These are phyloP conservation scores for Leptarthrus brevirostris DNA, from an alignment of 2,888 invertebrate genomes.

Conservation along the genomic window DNA sequence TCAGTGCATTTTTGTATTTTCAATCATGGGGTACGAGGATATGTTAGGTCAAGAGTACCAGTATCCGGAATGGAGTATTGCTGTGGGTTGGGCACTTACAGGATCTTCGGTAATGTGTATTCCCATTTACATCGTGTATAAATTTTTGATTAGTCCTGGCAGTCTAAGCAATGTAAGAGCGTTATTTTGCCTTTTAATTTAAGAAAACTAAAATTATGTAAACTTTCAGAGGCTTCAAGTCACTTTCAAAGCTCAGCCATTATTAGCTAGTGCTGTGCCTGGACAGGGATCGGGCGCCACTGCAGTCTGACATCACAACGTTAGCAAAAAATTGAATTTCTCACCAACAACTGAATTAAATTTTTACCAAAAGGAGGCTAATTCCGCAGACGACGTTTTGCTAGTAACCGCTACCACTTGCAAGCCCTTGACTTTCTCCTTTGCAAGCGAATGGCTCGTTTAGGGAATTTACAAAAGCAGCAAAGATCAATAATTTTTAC, in stretches of 20 bases:
- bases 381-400: conserved; percentile 60
- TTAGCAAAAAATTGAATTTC: conserved; percentile 34
- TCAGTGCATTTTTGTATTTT: conserved; percentile 84
- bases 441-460: conserved; percentile 67
- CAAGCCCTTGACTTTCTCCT: conserved; percentile 64
- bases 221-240: conserved; percentile 54
- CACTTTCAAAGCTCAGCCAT: conserved; percentile 62
- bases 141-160: conserved; percentile 78
- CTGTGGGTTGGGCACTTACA: conserved; percentile 85
- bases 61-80: conserved; percentile 85
- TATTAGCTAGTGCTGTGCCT: conserved; percentile 63
- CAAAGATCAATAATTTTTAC: conserved; percentile 14
- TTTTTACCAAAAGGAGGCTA: conserved; percentile 11
- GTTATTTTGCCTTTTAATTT: background rate
- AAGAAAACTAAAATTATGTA: too few species aligned
- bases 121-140: conserved; percentile 85
- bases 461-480: conserved; percentile 54
- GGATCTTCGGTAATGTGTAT: conserved; percentile 88
- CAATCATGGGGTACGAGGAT: conserved; percentile 82
- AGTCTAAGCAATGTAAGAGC: conserved; percentile 68
- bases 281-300: conserved; percentile 62
- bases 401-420: conserved; percentile 65
- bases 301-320: conserved; percentile 66
- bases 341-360: conserved; percentile 54
- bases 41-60: conserved; percentile 79